Evolutionary conservation across 2,113 vertebrate species (phyloP).

Genomic region (Oxyura jamaicensis): DNA sequence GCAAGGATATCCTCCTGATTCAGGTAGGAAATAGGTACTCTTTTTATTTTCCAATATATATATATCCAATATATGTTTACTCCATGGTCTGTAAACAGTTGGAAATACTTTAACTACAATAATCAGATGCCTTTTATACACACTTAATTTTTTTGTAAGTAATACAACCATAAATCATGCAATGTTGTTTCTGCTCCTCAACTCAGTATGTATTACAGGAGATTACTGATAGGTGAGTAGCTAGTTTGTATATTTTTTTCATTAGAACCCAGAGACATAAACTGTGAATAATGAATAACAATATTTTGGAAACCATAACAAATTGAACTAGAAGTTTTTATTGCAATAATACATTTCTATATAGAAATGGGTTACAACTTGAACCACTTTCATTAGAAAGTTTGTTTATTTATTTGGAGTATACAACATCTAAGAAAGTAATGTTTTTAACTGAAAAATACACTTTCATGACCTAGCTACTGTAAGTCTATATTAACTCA

Average conservation of each 20-base stretch:
- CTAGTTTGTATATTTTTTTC: background rate
- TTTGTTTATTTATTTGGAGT: background rate
- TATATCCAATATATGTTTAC: background rate
- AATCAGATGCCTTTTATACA: background rate
- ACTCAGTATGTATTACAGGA: background rate
- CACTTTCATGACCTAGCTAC: background rate
- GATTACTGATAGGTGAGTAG: background rate
- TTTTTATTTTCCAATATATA: background rate
- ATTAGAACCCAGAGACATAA: background rate
- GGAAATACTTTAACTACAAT: background rate
- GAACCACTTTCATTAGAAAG: background rate
- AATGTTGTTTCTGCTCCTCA: background rate
- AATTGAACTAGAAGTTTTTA: background rate
- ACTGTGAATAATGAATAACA: background rate
- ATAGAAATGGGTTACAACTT: background rate
- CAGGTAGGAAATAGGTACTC: background rate
- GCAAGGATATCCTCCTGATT: background rate
- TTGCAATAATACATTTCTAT: background rate
- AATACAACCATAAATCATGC: background rate
- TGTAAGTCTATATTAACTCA: background rate
- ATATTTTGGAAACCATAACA: background rate
- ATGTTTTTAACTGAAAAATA: background rate
- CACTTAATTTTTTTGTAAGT: background rate
- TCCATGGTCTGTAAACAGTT: background rate
- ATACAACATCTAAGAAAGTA: background rate